phyloP scores from a whole-genome alignment of 2,797 vertebrate genomes.

The Etheostoma nigrum region DNA sequence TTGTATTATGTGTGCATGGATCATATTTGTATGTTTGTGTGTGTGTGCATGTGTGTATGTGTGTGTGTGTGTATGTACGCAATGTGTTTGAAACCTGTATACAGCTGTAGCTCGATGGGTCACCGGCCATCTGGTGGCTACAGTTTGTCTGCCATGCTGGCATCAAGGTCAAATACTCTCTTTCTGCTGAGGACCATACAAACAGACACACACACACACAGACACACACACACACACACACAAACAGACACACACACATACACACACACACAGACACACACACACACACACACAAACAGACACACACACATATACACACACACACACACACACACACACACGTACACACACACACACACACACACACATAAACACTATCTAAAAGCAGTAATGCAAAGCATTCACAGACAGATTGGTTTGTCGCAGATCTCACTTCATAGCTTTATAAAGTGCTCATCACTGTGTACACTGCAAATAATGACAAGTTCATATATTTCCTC shows the following conservation, averaged over 20 bases:
- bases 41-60: slow-evolving; percentile 18
- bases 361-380: not conserved
- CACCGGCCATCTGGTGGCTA: slow-evolving; percentile 63
- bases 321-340: not conserved
- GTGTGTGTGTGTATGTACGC: not conserved
- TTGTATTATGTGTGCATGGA: not conserved
- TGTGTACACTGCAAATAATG: not conserved
- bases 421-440: not conserved
- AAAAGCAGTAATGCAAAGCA: not conserved
- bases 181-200: slow-evolving; percentile 35
- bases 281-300: not conserved
- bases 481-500: not conserved
- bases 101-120: slow-evolving; percentile 35
- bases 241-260: no score
- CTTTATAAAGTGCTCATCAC: not conserved
- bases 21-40: slow-evolving; percentile 17
- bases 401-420: not conserved
- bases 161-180: slow-evolving; percentile 61
- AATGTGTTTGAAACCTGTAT: slow-evolving; percentile 16
- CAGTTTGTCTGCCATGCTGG: slow-evolving; percentile 53
- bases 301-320: no score
- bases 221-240: no score
- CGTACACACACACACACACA: no score
- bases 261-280: no score
- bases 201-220: not conserved